Evolutionary conservation across 2,113 vertebrate species (phyloP).

Genomic region (Procavia capensis): DNA sequence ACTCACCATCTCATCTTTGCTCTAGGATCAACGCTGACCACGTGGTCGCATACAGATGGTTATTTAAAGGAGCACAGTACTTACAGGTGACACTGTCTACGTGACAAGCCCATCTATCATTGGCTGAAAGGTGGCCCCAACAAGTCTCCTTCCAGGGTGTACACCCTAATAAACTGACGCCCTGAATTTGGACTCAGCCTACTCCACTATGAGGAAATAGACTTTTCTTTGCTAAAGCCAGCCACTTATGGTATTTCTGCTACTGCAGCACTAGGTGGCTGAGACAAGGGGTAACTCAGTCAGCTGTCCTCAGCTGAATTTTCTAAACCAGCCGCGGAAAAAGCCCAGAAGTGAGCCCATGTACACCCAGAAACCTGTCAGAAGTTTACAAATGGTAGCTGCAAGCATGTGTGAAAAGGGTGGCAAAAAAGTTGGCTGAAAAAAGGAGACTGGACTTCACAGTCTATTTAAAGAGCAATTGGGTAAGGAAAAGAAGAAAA

Average conservation of each 20-base stretch:
- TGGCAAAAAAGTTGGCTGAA: not conserved
- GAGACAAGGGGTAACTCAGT: not conserved
- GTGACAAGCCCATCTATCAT: no score
- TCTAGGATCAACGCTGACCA: not conserved
- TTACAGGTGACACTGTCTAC: no score
- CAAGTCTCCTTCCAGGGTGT: no score
- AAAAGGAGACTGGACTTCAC: not conserved
- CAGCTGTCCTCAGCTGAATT: not conserved
- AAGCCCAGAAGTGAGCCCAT: not conserved
- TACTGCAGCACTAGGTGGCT: no score
- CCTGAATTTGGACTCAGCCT: no score
- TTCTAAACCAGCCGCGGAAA: not conserved
- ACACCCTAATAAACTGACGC: no score
- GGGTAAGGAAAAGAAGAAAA: not conserved
- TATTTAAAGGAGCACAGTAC: no score
- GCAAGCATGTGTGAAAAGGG: not conserved
- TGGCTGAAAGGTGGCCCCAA: no score
- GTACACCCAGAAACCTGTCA: not conserved
- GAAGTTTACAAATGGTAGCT: not conserved
- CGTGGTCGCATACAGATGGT: not conserved
- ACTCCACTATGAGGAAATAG: no score
- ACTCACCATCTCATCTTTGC: not conserved
- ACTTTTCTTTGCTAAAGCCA: no score
- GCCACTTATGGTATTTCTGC: no score
- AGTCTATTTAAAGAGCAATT: not conserved